Percentiles rank a stretch among this genome's conserved stretches.
These are phyloP conservation scores for Plutomurus gul DNA, from an alignment of 1,140 invertebrate genomes.

Conservation along the genomic window DNA sequence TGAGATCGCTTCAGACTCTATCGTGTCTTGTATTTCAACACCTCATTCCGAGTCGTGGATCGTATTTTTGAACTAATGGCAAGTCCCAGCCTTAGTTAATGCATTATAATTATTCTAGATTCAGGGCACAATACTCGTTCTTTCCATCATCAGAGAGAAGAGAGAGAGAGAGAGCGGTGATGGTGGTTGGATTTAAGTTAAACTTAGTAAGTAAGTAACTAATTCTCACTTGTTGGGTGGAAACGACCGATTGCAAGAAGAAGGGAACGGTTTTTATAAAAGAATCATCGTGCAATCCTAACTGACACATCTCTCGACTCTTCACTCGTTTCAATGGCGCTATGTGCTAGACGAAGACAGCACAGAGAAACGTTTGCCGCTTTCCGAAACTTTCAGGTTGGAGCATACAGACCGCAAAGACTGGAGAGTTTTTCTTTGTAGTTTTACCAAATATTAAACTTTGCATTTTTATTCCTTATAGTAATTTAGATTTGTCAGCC, in stretches of 20 bases:
- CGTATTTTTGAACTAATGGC: constrained; percentile 46
- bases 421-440: neutral
- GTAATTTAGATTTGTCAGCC: constrained; percentile 23
- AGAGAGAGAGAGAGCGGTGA: neutral
- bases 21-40: constrained; percentile 48
- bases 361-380: constrained; percentile 3
- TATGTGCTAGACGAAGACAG: neutral
- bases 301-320: constrained; percentile 16
- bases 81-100: constrained; percentile 41
- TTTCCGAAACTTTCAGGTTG: neutral
- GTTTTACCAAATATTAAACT: constrained; percentile 24
- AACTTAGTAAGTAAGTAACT: constrained; percentile 10
- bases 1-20: constrained; percentile 6
- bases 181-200: neutral
- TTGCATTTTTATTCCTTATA: neutral
- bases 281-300: neutral
- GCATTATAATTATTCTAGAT: constrained; percentile 49
- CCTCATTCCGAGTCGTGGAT: constrained; percentile 40
- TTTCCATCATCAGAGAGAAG: neutral
- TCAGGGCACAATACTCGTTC: constrained; percentile 43
- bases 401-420: no score
- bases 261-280: neutral
- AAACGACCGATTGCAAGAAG: neutral
- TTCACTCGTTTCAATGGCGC: no score
- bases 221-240: neutral